Conservation (phyloP, 2,113 vertebrate genomes). For the Silurus glanis region DNA sequence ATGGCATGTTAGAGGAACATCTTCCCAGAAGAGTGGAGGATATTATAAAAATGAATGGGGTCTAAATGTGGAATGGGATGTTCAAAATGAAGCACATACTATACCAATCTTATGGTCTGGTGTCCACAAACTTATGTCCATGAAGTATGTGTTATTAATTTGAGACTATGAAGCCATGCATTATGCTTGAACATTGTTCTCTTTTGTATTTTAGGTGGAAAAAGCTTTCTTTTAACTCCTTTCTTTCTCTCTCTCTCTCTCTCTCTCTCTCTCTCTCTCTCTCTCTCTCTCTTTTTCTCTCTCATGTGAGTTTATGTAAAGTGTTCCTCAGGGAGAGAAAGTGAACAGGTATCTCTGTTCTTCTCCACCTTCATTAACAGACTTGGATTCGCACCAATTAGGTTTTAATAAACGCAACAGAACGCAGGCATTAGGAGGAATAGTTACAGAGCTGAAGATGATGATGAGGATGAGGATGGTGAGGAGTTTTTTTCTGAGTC, state of each 20-base stretch:
- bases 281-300: not conserved
- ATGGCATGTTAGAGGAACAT: too few relatives aligned
- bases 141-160: conserved; percentile 21
- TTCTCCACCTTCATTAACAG: conserved; percentile 50
- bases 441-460: conserved; percentile 63
- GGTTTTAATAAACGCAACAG: conserved; percentile 75
- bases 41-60: too few relatives aligned
- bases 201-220: conserved; percentile 62
- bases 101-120: too few relatives aligned
- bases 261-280: conserved; percentile 12
- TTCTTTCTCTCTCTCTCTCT: not conserved
- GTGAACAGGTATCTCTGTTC: conserved; percentile 58
- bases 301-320: conserved; percentile 54
- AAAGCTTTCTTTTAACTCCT: conserved; percentile 20
- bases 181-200: conserved; percentile 70
- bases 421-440: conserved; percentile 76
- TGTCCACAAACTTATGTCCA: too few relatives aligned
- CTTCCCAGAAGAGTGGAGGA: too few relatives aligned
- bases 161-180: conserved; percentile 63
- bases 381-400: conserved; percentile 74
- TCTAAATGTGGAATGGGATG: too few relatives aligned
- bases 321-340: conserved; percentile 60
- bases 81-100: too few relatives aligned
- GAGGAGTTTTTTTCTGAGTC: conserved; percentile 38
- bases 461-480: not conserved